These are phyloP conservation scores for Chelmon rostratus DNA, from an alignment of 2,797 vertebrate species.

Conservation along the genomic window DNA sequence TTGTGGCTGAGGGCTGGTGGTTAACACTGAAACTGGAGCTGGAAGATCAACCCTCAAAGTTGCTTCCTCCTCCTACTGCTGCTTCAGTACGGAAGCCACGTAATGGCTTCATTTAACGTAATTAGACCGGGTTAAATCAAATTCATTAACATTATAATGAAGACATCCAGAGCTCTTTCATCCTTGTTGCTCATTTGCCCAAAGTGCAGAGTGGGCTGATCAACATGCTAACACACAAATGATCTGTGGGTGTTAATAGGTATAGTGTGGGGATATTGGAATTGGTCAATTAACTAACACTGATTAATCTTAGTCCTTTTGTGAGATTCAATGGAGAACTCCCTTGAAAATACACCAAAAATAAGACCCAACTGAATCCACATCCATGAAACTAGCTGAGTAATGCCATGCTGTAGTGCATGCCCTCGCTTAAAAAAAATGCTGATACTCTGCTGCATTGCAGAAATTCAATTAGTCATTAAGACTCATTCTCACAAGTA, in stretches of 20 bases:
- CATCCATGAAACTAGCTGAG: constrained; percentile 7
- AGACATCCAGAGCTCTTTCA: constrained; percentile 50
- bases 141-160: constrained; percentile 76
- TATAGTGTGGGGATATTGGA: constrained; percentile 26
- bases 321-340: constrained; percentile 21
- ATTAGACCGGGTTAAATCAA: constrained; percentile 57
- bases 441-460: constrained; percentile 20
- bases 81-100: constrained; percentile 22
- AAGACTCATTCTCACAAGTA: constrained; percentile 37
- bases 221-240: constrained; percentile 52
- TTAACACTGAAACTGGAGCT: constrained; percentile 72
- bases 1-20: constrained; percentile 67
- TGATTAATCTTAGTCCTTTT: constrained; percentile 16
- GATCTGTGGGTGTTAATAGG: constrained; percentile 44
- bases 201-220: constrained; percentile 47
- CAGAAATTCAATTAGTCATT: constrained; percentile 46
- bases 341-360: neutral
- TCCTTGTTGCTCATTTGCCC: constrained; percentile 43
- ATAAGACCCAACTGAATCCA: neutral
- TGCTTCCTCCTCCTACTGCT: constrained; percentile 15
- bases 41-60: constrained; percentile 54
- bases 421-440: neutral
- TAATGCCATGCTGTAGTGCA: neutral
- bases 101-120: constrained; percentile 66
- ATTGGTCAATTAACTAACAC: constrained; percentile 36